Percentiles rank a stretch among this genome's conserved stretches.
Evolutionary conservation across 2,797 vertebrate genomes (phyloP).

Genomic region (Paedocypris micromegethes): DNA sequence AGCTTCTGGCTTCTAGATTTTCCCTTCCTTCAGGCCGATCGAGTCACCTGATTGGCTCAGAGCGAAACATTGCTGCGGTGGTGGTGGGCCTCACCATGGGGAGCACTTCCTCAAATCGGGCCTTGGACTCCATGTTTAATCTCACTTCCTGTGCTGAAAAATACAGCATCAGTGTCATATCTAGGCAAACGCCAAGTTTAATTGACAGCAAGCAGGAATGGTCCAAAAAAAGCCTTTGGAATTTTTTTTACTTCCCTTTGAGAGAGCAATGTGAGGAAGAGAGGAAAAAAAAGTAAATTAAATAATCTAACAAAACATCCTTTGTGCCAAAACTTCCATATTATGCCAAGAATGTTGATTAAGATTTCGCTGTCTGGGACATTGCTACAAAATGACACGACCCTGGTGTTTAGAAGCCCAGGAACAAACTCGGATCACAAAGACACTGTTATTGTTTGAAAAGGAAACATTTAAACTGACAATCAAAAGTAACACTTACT

Average conservation of each 20-base stretch:
- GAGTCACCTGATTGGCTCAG: slow-evolving; percentile 26
- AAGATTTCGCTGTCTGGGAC: slow-evolving; percentile 55
- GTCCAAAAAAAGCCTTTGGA: slow-evolving; percentile 11
- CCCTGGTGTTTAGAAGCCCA: slow-evolving; percentile 37
- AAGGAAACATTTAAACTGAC: slow-evolving; percentile 25
- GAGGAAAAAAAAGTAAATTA: slow-evolving; percentile 8
- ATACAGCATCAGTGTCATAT: slow-evolving; percentile 33
- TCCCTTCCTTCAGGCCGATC: neutral
- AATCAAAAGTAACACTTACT: slow-evolving; percentile 36
- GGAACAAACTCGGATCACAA: slow-evolving; percentile 42
- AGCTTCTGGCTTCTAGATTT: slow-evolving; percentile 37
- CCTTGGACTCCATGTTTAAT: slow-evolving; percentile 30
- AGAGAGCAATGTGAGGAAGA: slow-evolving; percentile 4
- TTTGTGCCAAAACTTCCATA: slow-evolving; percentile 47
- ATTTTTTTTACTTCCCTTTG: slow-evolving; percentile 20
- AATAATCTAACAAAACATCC: slow-evolving; percentile 52
- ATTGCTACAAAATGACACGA: slow-evolving; percentile 52
- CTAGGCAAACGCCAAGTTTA: slow-evolving; percentile 26
- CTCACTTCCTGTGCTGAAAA: slow-evolving; percentile 20
- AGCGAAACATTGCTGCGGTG: slow-evolving; percentile 22
- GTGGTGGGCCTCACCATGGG: slow-evolving; percentile 2
- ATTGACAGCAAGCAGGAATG: slow-evolving; percentile 17
- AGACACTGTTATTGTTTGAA: slow-evolving; percentile 43
- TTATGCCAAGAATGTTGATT: slow-evolving; percentile 55
- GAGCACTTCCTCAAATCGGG: slow-evolving; percentile 28